Conservation (phyloP, 2,888 invertebrate species). For the Cantharis flavilabris region DNA sequence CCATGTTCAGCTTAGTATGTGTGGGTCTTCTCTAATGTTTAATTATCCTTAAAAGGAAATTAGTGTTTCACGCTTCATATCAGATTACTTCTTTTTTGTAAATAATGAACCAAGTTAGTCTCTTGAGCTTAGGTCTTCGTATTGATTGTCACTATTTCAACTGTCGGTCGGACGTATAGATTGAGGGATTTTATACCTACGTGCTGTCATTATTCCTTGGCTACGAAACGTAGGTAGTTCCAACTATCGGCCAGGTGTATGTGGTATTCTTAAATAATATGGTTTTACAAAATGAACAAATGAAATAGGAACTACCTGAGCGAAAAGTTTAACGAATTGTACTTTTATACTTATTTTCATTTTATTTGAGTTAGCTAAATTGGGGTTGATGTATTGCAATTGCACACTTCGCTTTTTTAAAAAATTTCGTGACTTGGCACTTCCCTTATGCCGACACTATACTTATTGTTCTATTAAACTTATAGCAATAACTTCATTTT, state of each 20-base stretch:
- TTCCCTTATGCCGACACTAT: not conserved
- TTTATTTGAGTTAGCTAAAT: not conserved
- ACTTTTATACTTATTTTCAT: not conserved
- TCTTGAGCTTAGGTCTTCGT: slow-evolving; percentile 1
- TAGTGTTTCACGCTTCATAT: not conserved
- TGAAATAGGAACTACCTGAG: slow-evolving; percentile 11
- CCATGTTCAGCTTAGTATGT: not conserved
- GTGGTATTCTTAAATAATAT: slow-evolving; percentile 14
- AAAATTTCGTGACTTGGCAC: not conserved
- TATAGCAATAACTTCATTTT: not conserved
- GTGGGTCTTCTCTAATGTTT: not conserved
- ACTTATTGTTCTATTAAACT: not conserved
- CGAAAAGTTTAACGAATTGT: not conserved
- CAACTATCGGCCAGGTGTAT: slow-evolving; percentile 22
- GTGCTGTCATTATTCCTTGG: slow-evolving; percentile 14
- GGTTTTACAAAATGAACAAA: slow-evolving; percentile 9
- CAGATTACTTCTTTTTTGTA: not conserved
- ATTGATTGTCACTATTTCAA: slow-evolving; percentile 12
- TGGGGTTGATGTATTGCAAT: not conserved
- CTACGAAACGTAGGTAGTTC: slow-evolving; percentile 8
- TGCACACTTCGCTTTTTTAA: not conserved
- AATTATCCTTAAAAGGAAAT: not conserved
- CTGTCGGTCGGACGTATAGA: slow-evolving; percentile 6
- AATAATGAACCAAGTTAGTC: not conserved
- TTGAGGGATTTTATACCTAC: slow-evolving; percentile 9